phyloP scores from a whole-genome alignment of 2,888 invertebrate genomes.

The Nasonovia ribisnigri region DNA sequence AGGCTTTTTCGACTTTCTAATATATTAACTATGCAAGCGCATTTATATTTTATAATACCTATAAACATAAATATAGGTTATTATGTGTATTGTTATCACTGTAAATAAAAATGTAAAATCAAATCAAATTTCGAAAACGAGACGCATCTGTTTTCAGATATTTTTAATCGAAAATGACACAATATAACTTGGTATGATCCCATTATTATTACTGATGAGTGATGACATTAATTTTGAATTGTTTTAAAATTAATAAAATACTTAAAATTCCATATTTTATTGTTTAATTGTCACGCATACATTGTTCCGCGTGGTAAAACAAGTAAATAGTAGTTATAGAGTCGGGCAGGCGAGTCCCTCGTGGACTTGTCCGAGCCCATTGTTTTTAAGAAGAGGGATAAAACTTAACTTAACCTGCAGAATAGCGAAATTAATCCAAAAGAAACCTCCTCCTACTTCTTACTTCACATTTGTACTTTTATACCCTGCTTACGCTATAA shows the following conservation, averaged over 20 bases:
- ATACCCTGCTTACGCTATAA: too few species aligned
- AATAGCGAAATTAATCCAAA: too few species aligned
- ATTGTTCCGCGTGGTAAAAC: background rate
- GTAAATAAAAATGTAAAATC: slow-evolving; percentile 9
- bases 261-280: background rate
- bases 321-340: background rate
- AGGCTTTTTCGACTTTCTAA: slow-evolving; percentile 8
- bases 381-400: too few species aligned
- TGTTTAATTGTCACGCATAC: background rate
- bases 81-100: background rate
- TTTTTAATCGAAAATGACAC: background rate
- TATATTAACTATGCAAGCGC: background rate
- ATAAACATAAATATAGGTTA: background rate
- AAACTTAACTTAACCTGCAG: too few species aligned
- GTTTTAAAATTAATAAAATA: too few species aligned
- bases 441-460: too few species aligned
- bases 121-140: background rate
- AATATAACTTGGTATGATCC: background rate
- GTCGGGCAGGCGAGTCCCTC: too few species aligned
- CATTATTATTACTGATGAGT: background rate
- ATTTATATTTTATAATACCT: background rate
- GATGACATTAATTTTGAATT: background rate
- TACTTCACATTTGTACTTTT: too few species aligned
- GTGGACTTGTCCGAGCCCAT: too few species aligned
- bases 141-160: background rate